A percentile compares a stretch with the other conserved stretches of the same genome.
phyloP scores from a whole-genome alignment of 2,888 invertebrate species.

The Coelopa pilipes region DNA sequence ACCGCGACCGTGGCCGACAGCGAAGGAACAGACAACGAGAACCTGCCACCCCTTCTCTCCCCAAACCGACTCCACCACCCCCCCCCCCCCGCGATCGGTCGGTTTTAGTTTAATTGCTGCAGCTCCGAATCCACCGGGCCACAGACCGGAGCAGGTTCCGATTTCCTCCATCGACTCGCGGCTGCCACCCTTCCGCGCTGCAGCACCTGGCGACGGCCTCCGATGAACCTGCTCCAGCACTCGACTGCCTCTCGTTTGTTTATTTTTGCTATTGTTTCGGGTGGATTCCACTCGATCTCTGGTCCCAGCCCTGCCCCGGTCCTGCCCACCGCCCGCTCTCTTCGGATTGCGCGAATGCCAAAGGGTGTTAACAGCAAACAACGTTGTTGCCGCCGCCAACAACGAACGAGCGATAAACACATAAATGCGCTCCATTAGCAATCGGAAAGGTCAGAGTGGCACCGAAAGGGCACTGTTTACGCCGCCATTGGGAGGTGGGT shows the following conservation, averaged over 20 bases:
- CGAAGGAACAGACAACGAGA: too few relatives aligned
- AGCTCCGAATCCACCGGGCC: too few relatives aligned
- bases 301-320: neutral
- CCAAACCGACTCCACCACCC: too few relatives aligned
- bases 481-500: neutral
- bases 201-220: too few relatives aligned
- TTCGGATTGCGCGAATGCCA: conserved; percentile 14
- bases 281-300: neutral
- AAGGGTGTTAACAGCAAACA: conserved; percentile 14
- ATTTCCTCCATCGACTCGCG: too few relatives aligned
- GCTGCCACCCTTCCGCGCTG: too few relatives aligned
- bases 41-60: too few relatives aligned
- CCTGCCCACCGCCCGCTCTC: neutral
- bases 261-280: neutral
- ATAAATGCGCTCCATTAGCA: conserved; percentile 24
- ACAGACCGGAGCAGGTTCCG: too few relatives aligned
- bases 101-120: too few relatives aligned
- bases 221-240: neutral
- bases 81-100: too few relatives aligned
- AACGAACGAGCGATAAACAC: conserved; percentile 18
- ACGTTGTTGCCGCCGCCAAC: neutral
- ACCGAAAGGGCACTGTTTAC: neutral
- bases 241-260: conserved; percentile 12
- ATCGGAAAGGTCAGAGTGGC: conserved; percentile 28
- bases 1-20: too few relatives aligned